Evolutionary conservation across 2,113 vertebrate genomes (phyloP).

Genomic region (Pelodiscus sinensis): DNA sequence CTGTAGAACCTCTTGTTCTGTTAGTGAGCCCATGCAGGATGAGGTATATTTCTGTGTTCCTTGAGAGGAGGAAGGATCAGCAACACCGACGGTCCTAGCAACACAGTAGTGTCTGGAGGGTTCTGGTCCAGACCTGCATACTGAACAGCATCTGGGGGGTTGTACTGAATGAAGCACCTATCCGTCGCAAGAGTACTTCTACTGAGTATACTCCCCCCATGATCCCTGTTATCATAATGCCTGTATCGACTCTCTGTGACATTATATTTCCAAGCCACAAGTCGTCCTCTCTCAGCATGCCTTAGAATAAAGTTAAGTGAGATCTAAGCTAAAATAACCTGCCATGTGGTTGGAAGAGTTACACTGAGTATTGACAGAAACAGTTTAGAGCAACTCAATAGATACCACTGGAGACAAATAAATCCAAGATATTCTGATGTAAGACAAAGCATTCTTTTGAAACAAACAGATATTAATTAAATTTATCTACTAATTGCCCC

Average conservation of each 20-base stretch:
- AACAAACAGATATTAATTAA: no score
- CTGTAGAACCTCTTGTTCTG: neutral
- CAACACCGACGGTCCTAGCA: neutral
- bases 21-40: neutral
- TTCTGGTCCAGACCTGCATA: neutral
- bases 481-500: neutral
- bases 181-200: neutral
- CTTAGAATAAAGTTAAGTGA: neutral
- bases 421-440: neutral
- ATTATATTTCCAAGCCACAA: neutral
- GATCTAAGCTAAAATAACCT: neutral
- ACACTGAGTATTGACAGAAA: neutral
- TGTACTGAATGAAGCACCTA: neutral
- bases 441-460: neutral
- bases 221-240: neutral
- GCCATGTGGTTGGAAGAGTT: neutral
- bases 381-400: neutral
- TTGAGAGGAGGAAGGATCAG: neutral
- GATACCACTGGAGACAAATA: neutral
- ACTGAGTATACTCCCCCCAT: neutral
- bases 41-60: neutral
- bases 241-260: neutral
- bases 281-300: neutral
- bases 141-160: neutral
- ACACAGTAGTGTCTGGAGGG: fast-evolving